Percentiles rank a stretch among this genome's conserved stretches.
Conservation (phyloP, 2,113 vertebrate genomes). For the Raja brachyura region DNA sequence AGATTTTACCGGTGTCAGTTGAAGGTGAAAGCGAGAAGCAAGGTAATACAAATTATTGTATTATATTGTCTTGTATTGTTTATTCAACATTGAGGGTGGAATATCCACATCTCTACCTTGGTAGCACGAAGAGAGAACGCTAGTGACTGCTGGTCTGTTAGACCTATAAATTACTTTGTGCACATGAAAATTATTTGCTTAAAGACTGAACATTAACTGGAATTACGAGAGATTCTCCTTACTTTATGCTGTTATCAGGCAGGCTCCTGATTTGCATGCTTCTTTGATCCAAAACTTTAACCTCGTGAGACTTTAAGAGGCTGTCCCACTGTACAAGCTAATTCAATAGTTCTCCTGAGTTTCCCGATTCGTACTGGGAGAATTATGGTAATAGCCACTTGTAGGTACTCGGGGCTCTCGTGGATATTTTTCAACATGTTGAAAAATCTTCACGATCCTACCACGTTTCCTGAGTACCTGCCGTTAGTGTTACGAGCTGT, state of each 20-base stretch:
- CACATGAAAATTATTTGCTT: not conserved
- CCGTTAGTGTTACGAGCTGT: too few species aligned
- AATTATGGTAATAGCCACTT: too few species aligned
- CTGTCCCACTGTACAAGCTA: too few species aligned
- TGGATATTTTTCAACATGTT: too few species aligned
- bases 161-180: not conserved
- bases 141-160: not conserved
- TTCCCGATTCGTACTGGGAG: too few species aligned
- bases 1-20: too few species aligned
- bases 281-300: not conserved
- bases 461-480: too few species aligned
- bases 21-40: not conserved
- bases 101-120: not conserved
- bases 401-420: too few species aligned
- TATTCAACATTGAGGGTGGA: not conserved
- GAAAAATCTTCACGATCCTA: too few species aligned
- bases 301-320: not conserved
- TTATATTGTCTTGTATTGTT: not conserved
- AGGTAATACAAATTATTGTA: too few species aligned
- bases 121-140: not conserved
- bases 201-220: not conserved
- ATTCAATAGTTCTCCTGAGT: too few species aligned
- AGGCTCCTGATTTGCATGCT: not conserved
- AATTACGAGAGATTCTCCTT: too few species aligned
- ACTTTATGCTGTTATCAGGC: not conserved